Percentiles rank a stretch among this genome's conserved stretches.
phyloP scores from a whole-genome alignment of 23 tunicate genomes.

The Phallusia fumigata region DNA sequence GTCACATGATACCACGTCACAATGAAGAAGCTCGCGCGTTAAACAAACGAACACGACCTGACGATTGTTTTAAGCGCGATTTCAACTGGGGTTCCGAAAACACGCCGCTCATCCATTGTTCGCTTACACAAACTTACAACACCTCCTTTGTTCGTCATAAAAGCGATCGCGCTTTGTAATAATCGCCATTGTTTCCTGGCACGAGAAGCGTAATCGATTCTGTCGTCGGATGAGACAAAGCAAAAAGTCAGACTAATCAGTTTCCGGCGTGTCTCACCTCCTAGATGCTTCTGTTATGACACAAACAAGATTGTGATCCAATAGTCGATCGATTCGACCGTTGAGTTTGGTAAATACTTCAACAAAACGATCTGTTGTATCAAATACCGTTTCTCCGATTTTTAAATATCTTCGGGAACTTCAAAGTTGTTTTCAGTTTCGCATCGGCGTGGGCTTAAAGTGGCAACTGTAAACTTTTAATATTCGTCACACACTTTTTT shows the following conservation, averaged over 20 bases:
- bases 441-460: no score
- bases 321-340: neutral
- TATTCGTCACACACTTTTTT: no score
- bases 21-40: conserved; percentile 14
- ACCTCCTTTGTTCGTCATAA: neutral
- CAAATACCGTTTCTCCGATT: no score
- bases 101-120: conserved; percentile 31
- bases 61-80: conserved; percentile 20
- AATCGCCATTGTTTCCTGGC: neutral
- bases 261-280: neutral
- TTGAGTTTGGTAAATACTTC: neutral
- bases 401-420: no score
- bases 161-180: neutral
- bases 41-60: conserved; percentile 79
- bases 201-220: neutral
- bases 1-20: conserved; percentile 12
- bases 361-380: neutral
- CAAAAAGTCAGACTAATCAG: neutral
- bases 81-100: neutral
- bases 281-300: neutral
- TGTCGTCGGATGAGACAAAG: neutral
- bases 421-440: no score
- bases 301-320: neutral
- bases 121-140: conserved; percentile 74
- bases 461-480: no score